Evolutionary conservation across 2,888 invertebrate genomes (phyloP), one percentile per base, ranked within the genome.

Genomic region (Cybosia mesomella): DNA sequence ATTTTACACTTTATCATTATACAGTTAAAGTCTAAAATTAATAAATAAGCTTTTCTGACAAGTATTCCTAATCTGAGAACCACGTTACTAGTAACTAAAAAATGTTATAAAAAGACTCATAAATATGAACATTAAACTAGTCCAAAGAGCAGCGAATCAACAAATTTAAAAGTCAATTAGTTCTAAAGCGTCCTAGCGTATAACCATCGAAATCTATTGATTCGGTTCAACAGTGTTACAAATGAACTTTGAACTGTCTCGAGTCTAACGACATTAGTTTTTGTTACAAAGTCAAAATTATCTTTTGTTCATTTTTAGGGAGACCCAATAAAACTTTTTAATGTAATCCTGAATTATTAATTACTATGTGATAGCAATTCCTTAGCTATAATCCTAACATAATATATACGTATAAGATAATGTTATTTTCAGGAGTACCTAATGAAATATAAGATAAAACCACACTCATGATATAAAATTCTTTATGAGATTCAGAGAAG

Each of bases 271-370:
- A 39, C 36, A n/a, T 13, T 13, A 34, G 34, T 18, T 21, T 66
- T 66, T 53, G 18, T 54, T 58, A 28, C 57, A 39, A 64, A 64
- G 59, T 59, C 34, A 70, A 75, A 69, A 49, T 18, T n/a, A 49
- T n/a, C 49, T 49, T 49, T 49, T 49, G 18, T 49, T 49, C 55
- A 62, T 18, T 57, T 54, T 18, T 28, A 57, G 49, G n/a, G n/a
- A 49, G 18, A 9, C 15, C 2, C 71, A 66, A 57, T 66, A 57
- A 70, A 75, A 76, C 28, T 28, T 43, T 60, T 60, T 60, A 39
- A 60, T 24, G 60, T 22, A 10, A 13, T 28, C 3, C 5, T 28
- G 28, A 49, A 32, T 49, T 11, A 53, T 32, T 62, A 28, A 53
- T 53, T 32, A 62, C 21, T 21, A 8, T 49, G 11, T 22, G 32